Evolutionary conservation across 2,113 vertebrate species (phyloP).

Genomic region (Vimba vimba): DNA sequence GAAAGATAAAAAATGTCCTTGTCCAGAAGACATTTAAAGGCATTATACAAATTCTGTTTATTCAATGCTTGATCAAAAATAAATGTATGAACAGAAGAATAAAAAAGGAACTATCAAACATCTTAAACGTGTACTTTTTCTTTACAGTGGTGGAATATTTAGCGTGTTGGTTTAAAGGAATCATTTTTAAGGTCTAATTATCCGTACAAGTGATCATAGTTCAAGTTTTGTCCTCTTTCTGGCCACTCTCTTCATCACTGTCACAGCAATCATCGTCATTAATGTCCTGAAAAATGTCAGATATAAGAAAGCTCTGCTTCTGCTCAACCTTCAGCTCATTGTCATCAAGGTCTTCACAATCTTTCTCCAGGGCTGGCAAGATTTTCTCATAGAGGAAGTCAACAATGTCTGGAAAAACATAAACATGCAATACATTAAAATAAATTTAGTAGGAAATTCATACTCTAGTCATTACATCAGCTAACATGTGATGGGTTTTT

Average conservation of each 20-base stretch:
- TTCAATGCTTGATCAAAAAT: neutral
- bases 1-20: neutral
- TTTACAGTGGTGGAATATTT: neutral
- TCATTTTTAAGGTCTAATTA: neutral
- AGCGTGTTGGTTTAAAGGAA: neutral
- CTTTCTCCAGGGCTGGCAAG: slow-evolving; percentile 56
- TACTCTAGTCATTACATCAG: neutral
- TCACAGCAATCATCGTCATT: slow-evolving; percentile 47
- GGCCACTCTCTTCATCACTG: neutral
- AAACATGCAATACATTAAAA: neutral
- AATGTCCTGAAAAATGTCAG: slow-evolving; percentile 58
- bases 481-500: neutral
- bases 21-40: neutral
- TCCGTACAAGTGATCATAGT: neutral
- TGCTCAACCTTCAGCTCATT: neutral
- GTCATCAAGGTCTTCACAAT: neutral
- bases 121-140: neutral
- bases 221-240: neutral
- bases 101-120: neutral
- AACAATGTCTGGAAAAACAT: slow-evolving; percentile 65
- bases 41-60: neutral
- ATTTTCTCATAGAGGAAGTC: slow-evolving; percentile 62
- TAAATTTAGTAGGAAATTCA: neutral
- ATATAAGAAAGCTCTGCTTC: slow-evolving; percentile 51
- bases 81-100: neutral